Conservation (phyloP, 2,113 vertebrate species). For the Tangachromis dhanisi region DNA sequence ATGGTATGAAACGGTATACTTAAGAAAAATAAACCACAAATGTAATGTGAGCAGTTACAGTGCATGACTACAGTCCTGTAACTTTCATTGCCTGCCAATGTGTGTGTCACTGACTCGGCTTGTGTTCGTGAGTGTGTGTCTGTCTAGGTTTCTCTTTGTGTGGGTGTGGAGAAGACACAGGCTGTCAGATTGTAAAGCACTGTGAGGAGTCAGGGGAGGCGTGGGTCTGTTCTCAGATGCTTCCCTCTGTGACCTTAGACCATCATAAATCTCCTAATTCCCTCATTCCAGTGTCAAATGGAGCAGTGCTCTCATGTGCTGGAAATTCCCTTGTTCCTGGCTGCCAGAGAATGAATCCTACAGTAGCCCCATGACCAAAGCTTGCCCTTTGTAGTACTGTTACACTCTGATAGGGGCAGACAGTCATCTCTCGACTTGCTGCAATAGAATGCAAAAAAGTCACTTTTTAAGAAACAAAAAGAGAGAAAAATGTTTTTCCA, state of each 20-base stretch:
- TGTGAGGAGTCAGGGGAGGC: slow-evolving; percentile 41
- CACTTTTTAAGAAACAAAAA: neutral
- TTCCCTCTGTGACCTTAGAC: slow-evolving; percentile 51
- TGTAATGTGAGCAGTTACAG: neutral
- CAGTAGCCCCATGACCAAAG: slow-evolving; percentile 4
- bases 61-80: neutral
- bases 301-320: slow-evolving; percentile 37
- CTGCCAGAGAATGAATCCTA: slow-evolving; percentile 11
- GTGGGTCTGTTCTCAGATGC: slow-evolving; percentile 37
- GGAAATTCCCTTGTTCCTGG: slow-evolving; percentile 39
- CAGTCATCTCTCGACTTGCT: neutral
- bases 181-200: slow-evolving; percentile 55
- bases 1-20: neutral
- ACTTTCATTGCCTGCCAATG: neutral
- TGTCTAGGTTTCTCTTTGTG: neutral
- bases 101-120: neutral
- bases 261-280: slow-evolving; percentile 65
- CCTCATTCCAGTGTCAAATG: slow-evolving; percentile 61
- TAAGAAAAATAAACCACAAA: neutral
- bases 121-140: neutral
- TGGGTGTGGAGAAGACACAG: slow-evolving; percentile 51
- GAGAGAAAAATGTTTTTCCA: neutral
- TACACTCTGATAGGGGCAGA: neutral
- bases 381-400: neutral
- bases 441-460: neutral